Conservation (phyloP, 2,888 invertebrate genomes). For the Thelaira solivaga region DNA sequence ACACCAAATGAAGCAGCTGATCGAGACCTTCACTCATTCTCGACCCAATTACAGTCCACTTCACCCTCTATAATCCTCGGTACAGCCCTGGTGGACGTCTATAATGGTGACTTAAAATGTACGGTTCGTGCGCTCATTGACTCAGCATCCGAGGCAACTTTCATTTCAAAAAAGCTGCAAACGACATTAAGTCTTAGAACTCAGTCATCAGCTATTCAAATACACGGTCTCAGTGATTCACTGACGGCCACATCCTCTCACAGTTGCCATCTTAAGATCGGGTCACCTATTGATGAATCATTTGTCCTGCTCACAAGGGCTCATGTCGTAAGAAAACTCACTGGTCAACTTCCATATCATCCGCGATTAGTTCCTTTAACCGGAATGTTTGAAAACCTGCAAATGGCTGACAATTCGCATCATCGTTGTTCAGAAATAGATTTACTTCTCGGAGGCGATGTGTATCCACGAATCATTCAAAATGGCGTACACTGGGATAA, state of each 20-base stretch:
- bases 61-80: not conserved
- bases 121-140: conserved; percentile 1
- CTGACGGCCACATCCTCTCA: not conserved
- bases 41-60: not conserved
- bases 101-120: not conserved
- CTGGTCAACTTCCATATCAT: not conserved
- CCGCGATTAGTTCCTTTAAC: not conserved
- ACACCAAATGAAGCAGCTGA: not conserved
- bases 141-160: not conserved
- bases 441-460: conserved; percentile 1
- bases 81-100: not conserved
- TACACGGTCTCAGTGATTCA: not conserved
- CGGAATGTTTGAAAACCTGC: not conserved
- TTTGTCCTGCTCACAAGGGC: not conserved
- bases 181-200: not conserved
- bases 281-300: not conserved
- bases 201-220: not conserved
- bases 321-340: not conserved
- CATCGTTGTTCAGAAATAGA: not conserved
- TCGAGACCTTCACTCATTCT: not conserved
- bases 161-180: not conserved
- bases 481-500: not conserved
- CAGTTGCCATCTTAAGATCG: not conserved
- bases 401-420: not conserved
- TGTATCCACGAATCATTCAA: not conserved